These are phyloP conservation scores for Colius striatus DNA, from an alignment of 2,113 vertebrate genomes.

Conservation along the genomic window DNA sequence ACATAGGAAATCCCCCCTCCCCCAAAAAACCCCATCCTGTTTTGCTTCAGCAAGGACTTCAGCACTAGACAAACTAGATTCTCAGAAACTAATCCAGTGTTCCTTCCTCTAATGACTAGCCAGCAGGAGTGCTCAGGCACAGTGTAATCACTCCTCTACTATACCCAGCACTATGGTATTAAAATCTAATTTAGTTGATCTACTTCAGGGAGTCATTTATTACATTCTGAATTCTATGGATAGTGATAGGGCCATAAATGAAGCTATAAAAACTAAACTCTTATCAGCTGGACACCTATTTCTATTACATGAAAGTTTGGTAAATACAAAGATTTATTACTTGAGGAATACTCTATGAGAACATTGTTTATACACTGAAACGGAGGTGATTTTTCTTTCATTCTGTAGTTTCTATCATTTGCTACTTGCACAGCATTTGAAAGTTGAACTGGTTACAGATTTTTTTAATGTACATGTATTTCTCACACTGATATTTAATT, in stretches of 20 bases:
- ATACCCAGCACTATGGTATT: background rate
- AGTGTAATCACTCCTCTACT: background rate
- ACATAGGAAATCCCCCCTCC: background rate
- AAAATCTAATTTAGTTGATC: constrained; percentile 43
- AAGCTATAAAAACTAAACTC: constrained; percentile 1
- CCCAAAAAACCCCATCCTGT: no score
- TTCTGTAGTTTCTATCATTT: background rate
- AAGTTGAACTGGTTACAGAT: background rate
- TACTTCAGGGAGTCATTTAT: constrained; percentile 33
- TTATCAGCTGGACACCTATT: constrained; percentile 32
- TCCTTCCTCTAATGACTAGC: background rate
- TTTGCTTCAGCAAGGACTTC: background rate
- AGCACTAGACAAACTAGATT: background rate
- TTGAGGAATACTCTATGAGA: background rate
- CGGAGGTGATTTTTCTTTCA: constrained; percentile 28
- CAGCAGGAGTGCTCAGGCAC: constrained; percentile 1
- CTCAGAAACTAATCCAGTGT: constrained; percentile 14
- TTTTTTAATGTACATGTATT: background rate
- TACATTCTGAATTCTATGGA: background rate
- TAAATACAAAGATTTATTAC: constrained; percentile 40
- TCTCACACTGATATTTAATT: background rate
- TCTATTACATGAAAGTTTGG: background rate
- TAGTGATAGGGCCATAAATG: constrained; percentile 16
- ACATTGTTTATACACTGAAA: background rate
- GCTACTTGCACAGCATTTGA: background rate